Evolutionary conservation across 2,888 invertebrate species (phyloP), one percentile per base, ranked within the genome.

Genomic region (Protula sp.): DNA sequence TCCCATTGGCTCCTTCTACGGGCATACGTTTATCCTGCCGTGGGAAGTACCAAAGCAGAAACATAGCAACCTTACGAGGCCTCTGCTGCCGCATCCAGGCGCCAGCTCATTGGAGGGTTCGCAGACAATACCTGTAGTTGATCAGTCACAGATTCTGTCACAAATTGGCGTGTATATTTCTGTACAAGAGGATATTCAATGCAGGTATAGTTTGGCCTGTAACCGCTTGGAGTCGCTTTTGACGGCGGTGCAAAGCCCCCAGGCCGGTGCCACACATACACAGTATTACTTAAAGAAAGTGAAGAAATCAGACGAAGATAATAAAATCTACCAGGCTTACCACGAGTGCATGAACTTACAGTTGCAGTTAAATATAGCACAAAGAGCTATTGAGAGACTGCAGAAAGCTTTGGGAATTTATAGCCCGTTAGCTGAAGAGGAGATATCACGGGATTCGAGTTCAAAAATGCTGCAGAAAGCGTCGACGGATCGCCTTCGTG

Each of bases 1-100:
- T 65, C 92, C 94, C 0, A 84, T 94, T 45, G 94, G 94, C n/a
- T 89, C 89, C 81, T 94, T 94, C 82, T 94, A 91, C 78, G 94
- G 94, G 0, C 93, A 94, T 79, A 87, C 91, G 47, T 87, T 90
- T 2, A 75, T 79, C 56, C 83, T 92, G 14, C 86, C 87, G 24
- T 87, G 87, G 82, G 80, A 82, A 66, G 74, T 47, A 48, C 14
- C 14, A 24, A 26, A 5, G 19, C 9, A 9, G 45, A n/a, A 9
- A 38, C 9, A 38, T n/a, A n/a, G n/a, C 45, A 38, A 5, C 53
- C n/a, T n/a, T n/a, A n/a, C n/a, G n/a, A n/a, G n/a, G n/a, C n/a
- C n/a, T n/a, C 50, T 14, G 5, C 50, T 22, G 50, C 5, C 14
- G 22, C 5, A 9, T 9, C 50, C 50, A 50, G 29, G 27, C 9